Base-by-base conservation (phyloP, 2,888 invertebrate species). In the Lampropteryx suffumata region DNA sequence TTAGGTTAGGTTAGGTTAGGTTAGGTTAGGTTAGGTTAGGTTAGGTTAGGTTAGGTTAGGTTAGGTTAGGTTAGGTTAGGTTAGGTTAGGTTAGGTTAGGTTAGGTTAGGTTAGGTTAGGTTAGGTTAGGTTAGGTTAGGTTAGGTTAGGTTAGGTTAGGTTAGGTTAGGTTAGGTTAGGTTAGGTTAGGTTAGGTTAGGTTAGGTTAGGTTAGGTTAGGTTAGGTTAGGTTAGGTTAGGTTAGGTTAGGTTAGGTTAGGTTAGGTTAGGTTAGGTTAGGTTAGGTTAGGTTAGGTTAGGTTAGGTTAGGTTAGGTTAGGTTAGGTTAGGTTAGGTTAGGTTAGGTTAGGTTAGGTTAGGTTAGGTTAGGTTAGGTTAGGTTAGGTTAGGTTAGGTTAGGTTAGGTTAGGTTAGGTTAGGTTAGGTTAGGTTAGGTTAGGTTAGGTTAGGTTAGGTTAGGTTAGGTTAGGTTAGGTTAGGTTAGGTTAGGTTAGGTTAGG, bases 401-500 rank as follows among this genome's bases (percentile, higher is more conserved):
- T 24, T 24, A 24, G 44, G 50, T 50, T 50, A 50, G 50, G 50
- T 50, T 43, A 43, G 42, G 42, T 48, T 53, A 48, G 48, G 48
- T 50, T 53, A 45, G 45, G 45, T 51, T 51, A 51, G 45, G 45
- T 45, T 41, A 45, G 45, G 41, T 41, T 41, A 40, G 52, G 53
- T 50, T 48, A 48, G 51, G 49, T 52, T 45, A 42, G 42, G 30
- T 29, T 40, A 40, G 40, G 40, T 40, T 30, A 40, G 29, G 40
- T 50, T 50, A 45, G 45, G 45, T 50, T 44, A 50, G 29, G 47
- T 48, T 48, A 41, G 40, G 40, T 48, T 48, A 40, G 47, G 56
- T 56, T 57, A 54, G 55, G 50, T 51, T 51, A 51, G 50, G 50
- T 34, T 48, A 40, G 40, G 44, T 34, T 30, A 40, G 30, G 42